Percentiles rank a stretch among this genome's conserved stretches.
phyloP scores from a whole-genome alignment of 2,797 vertebrate genomes.

The Oceanodroma leucorhoa region DNA sequence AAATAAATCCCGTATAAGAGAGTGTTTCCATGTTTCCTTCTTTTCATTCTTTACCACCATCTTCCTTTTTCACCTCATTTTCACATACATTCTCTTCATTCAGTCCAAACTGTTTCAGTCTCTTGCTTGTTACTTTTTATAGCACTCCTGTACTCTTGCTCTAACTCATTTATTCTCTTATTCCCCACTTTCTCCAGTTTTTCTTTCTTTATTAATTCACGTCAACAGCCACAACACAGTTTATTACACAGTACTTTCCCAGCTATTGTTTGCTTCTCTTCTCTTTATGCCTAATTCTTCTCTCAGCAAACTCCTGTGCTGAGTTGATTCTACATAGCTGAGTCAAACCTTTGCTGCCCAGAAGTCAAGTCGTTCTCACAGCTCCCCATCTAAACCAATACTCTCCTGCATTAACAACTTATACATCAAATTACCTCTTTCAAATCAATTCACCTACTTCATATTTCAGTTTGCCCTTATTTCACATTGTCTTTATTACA shows the following conservation, averaged over 20 bases:
- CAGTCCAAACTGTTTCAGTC: neutral
- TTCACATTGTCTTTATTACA: neutral
- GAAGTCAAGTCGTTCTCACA: neutral
- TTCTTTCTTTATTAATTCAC: neutral
- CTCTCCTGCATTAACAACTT: neutral
- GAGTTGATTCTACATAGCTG: neutral
- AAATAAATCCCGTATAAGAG: neutral
- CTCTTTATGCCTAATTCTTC: neutral
- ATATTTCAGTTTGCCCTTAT: neutral
- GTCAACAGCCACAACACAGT: neutral
- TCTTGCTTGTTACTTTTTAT: neutral
- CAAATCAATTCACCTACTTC: neutral
- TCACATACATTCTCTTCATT: neutral
- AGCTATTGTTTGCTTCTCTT: neutral
- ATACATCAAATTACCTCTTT: neutral
- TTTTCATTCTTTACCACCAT: neutral
- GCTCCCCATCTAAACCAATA: neutral
- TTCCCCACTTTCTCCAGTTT: neutral
- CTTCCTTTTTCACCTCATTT: neutral
- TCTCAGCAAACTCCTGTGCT: neutral
- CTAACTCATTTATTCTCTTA: neutral
- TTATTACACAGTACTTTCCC: neutral
- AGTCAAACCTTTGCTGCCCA: neutral
- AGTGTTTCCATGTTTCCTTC: neutral
- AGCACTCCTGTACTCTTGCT: neutral